Evolutionary conservation across 2,797 vertebrate species (phyloP).

Genomic region (Natrix natrix): DNA sequence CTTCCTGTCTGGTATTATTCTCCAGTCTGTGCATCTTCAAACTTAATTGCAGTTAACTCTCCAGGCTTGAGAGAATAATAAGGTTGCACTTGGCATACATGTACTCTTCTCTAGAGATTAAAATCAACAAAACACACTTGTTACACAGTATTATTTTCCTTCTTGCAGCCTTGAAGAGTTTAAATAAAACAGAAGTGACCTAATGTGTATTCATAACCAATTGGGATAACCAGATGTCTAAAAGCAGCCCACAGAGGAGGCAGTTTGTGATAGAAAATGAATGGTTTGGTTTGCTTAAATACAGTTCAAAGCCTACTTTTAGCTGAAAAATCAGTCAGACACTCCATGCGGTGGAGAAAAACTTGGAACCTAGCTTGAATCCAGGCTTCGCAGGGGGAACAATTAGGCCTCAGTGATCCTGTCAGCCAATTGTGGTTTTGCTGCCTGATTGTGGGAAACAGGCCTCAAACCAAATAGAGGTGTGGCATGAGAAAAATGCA

Average conservation of each 20-base stretch:
- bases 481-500: neutral
- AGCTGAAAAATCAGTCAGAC: neutral
- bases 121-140: neutral
- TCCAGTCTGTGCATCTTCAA: neutral
- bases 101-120: neutral
- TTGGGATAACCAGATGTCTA: neutral
- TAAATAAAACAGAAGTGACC: neutral
- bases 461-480: neutral
- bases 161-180: neutral
- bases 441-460: neutral
- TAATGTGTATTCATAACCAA: neutral
- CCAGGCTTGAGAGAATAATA: neutral
- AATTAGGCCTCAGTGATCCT: neutral
- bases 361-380: neutral
- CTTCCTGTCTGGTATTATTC: neutral
- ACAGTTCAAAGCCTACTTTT: neutral
- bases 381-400: neutral
- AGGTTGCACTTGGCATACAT: neutral
- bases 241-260: neutral
- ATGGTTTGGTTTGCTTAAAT: neutral
- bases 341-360: neutral
- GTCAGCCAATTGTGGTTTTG: neutral
- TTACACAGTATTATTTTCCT: neutral
- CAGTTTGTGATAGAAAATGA: neutral
- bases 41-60: neutral